Conservation (phyloP, 1,140 invertebrate species). For the Bombus huntii region DNA sequence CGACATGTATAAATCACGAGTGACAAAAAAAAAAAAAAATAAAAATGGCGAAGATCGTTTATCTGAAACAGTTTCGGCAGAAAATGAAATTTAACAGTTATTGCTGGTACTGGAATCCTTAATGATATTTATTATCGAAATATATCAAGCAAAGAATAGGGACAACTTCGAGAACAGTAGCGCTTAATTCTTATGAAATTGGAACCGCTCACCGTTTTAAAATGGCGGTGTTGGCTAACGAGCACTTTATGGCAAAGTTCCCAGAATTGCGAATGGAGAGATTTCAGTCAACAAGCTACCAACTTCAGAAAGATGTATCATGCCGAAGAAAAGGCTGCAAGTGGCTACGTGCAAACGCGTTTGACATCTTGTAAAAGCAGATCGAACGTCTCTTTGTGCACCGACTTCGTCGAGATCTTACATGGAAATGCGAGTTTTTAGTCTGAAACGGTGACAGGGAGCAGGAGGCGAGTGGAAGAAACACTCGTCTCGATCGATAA, state of each 20-base stretch:
- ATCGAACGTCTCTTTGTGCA: slow-evolving; percentile 22
- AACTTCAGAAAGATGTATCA: not conserved
- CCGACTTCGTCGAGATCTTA: not conserved
- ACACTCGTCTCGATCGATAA: slow-evolving; percentile 20
- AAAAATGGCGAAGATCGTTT: not conserved
- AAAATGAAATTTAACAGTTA: not conserved
- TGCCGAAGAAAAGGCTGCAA: not conserved
- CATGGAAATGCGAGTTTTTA: not conserved
- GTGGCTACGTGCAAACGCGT: not conserved
- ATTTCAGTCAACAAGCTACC: not conserved
- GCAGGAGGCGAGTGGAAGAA: not conserved
- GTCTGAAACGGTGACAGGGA: no score
- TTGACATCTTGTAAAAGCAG: not conserved
- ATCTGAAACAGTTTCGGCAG: not conserved
- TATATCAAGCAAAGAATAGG: not conserved
- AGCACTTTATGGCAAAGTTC: not conserved
- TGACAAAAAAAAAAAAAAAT: not conserved
- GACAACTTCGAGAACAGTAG: not conserved
- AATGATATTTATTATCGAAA: not conserved
- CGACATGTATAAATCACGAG: not conserved
- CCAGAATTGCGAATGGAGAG: not conserved
- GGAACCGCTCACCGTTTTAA: not conserved
- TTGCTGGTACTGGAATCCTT: not conserved
- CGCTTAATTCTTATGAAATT: not conserved
- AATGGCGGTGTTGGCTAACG: not conserved